Percentiles rank a stretch among this genome's conserved stretches.
phyloP scores from a whole-genome alignment of 2,797 vertebrate genomes.

The Echiichthys vipera region DNA sequence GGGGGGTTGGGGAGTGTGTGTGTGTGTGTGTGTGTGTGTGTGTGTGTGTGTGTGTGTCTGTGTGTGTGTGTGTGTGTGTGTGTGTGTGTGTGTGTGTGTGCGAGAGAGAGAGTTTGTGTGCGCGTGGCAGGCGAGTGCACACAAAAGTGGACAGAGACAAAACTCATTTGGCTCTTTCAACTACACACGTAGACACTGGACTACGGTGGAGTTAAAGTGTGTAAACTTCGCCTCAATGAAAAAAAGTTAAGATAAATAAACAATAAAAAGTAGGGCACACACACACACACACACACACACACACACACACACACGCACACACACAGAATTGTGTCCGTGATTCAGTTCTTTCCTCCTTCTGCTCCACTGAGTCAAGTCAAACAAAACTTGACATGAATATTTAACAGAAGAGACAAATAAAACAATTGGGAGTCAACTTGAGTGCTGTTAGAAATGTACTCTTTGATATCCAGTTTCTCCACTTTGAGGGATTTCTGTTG shows the following conservation, averaged over 20 bases:
- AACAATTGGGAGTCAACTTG: conserved; percentile 69
- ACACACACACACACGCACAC: conserved; percentile 27
- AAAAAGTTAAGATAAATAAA: background rate
- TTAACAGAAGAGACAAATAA: conserved; percentile 73
- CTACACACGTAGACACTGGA: conserved; percentile 32
- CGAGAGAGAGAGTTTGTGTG: no score
- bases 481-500: conserved; percentile 62
- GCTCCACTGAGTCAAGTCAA: conserved; percentile 72
- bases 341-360: conserved; percentile 57
- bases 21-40: conserved; percentile 14
- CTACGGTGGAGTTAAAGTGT: conserved; percentile 27
- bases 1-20: conserved; percentile 45
- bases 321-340: conserved; percentile 50
- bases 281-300: conserved; percentile 10
- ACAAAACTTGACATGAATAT: conserved; percentile 80
- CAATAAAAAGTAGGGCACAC: conserved; percentile 51
- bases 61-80: conserved; percentile 20
- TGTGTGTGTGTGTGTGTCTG: conserved; percentile 8
- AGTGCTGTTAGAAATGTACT: conserved; percentile 64
- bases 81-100: conserved; percentile 9
- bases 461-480: conserved; percentile 66
- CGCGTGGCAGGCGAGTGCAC: conserved; percentile 21
- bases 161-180: conserved; percentile 67
- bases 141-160: conserved; percentile 48
- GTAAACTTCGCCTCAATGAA: conserved; percentile 33